Conservation (phyloP, 2,888 invertebrate genomes). For the Sabatieria punctata region DNA sequence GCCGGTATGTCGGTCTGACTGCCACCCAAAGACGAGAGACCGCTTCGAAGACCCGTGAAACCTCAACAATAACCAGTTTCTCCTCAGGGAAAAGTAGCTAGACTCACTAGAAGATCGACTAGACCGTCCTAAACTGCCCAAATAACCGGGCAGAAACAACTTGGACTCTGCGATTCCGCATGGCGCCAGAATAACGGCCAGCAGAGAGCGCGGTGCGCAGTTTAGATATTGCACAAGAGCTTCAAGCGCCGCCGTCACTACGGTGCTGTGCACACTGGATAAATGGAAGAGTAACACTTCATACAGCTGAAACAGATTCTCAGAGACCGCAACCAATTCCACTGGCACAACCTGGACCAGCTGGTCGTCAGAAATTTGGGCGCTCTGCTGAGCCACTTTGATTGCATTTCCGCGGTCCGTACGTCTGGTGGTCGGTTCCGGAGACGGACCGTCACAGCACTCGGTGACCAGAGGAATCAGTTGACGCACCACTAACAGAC, state of each 20-base stretch:
- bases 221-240: constrained; percentile 46
- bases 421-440: constrained; percentile 26
- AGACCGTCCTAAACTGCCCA: background rate
- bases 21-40: constrained; percentile 5
- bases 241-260: constrained; percentile 70
- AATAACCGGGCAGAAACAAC: constrained; percentile 21
- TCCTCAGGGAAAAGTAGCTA: too few relatives aligned
- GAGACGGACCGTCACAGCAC: constrained; percentile 18
- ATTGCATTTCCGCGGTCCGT: constrained; percentile 14
- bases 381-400: too few relatives aligned
- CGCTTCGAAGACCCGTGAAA: background rate
- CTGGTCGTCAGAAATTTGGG: too few relatives aligned
- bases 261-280: constrained; percentile 57
- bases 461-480: constrained; percentile 41
- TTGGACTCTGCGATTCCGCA: constrained; percentile 36
- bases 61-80: background rate
- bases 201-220: constrained; percentile 41
- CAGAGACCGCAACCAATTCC: too few relatives aligned
- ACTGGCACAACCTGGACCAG: too few relatives aligned
- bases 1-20: constrained; percentile 4
- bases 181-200: constrained; percentile 40
- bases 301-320: constrained; percentile 29
- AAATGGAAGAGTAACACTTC: constrained; percentile 39
- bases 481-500: constrained; percentile 47
- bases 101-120: background rate